phyloP scores from a whole-genome alignment of 2,113 vertebrate species.

The Suricata suricatta region DNA sequence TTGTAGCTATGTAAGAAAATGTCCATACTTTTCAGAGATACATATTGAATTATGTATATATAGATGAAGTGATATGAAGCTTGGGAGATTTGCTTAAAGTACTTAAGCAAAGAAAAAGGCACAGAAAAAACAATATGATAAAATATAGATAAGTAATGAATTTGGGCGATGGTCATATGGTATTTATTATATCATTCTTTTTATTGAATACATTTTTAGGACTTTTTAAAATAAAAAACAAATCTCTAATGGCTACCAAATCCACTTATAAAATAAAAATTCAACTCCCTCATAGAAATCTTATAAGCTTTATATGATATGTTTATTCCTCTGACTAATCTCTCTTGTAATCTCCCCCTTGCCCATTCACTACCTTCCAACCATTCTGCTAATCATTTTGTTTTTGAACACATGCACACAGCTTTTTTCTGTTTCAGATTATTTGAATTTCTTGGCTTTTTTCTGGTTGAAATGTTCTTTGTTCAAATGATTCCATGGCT shows the following conservation, averaged over 20 bases:
- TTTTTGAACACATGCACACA: not conserved
- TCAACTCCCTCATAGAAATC: not conserved
- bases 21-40: not conserved
- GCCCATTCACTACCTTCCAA: not conserved
- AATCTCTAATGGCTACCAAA: not conserved
- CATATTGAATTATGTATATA: not conserved
- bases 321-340: not conserved
- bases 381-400: not conserved
- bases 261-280: not conserved
- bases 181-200: not conserved
- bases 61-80: not conserved
- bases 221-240: not conserved
- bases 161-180: not conserved
- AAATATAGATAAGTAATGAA: slow-evolving; percentile 9
- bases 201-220: not conserved
- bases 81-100: not conserved
- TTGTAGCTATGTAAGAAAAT: not conserved
- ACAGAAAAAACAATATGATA: not conserved
- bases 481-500: not conserved
- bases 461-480: not conserved
- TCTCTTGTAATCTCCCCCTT: not conserved
- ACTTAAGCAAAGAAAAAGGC: not conserved
- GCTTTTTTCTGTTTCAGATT: not conserved
- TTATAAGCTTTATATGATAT: not conserved
- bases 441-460: not conserved